Evolutionary conservation across 2,888 invertebrate species (phyloP), one percentile per base, ranked within the genome.

Genomic region (Cataglyphis cursor): DNA sequence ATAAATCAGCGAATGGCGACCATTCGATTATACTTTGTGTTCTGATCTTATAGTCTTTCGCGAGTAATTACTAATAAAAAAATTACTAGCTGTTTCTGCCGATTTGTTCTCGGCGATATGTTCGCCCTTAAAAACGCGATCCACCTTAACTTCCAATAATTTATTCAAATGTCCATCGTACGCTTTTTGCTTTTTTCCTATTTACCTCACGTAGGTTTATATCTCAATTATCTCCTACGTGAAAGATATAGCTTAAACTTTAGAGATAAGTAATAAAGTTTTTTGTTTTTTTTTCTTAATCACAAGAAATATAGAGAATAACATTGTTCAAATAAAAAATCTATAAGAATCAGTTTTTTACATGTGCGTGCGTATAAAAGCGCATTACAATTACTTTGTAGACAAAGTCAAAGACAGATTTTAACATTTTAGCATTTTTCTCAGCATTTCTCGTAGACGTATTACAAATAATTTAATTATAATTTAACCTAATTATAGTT

Each of bases 161-260:
- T 89, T 89, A 89, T 87, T 85, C 83, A 89, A 21, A 44, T 48
- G 15, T 48, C 81, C 76, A 84, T 70, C 72, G 74, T n/a, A 68
- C 61, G 62, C 15, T 51, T n/a, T 54, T 68, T 44, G 57, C 80
- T 81, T 21, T 31, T 64, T 75, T 80, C 48, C 35, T 78, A 38
- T 75, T 81, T 72, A 44, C 68, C 9, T 51, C 21, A 28, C 38
- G 44, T 54, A 57, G 21, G 54, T 48, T 74, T 74, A 51, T 15
- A 28, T 81, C 61, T 75, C 75, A 78, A 54, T 64, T 62, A 44
- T 44, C 31, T 28, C 48, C 48, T n/a, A 76, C 80, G 85, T 44
- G 51, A 31, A 44, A 51, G 18, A n/a, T 72, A 68, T 62, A 80
- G 54, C 61, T 31, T 41, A 28, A 84, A 35, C 44, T 66, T 57